Evolutionary conservation across 2,888 invertebrate species (phyloP), one percentile per base, ranked within the genome.

Genomic region (Dromius quadrimaculatus): DNA sequence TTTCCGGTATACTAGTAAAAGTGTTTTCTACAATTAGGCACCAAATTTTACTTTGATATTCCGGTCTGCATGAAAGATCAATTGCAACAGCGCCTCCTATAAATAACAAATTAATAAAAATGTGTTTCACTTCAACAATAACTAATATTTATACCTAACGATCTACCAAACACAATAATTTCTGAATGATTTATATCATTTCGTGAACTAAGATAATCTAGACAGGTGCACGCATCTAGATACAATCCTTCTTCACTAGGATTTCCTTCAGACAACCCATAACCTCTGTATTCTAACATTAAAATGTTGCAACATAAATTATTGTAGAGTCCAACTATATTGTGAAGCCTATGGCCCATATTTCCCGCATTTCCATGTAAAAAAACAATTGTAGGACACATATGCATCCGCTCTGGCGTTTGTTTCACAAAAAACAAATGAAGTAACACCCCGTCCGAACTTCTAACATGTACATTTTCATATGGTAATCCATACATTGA

Each of bases 291-390:
- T 79, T 98, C 98, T n/a, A 97, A 88, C 87, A 97, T 88, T 50
- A 97, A 83, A 74, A 97, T 87, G 81, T 98, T 97, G 75, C 93
- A 92, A 74, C 90, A 89, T 64, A 95, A 84, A 78, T 91, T 89
- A 76, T 92, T 89, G 81, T 91, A 95, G 71, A 97, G 86, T 2
- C 93, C 94, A 74, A 90, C 90, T n/a, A 92, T 92, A 84, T 97
- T 97, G 77, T 92, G 90, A 76, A 97, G 84, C 74, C 92, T 90
- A 80, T 97, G 97, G 0, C 97, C 97, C 88, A 97, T 94, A 81
- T 97, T 98, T 9, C 97, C 97, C 63, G 97, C 97, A 87, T 97
- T 98, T 3, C 97, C 97, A 85, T 98, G 97, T 74, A 97, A 90
- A 83, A 93, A 96, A 61, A 97, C 84, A 78, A 97, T 85, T 6